Percentiles rank a stretch among this genome's conserved stretches.
phyloP scores from a whole-genome alignment of 2,888 invertebrate genomes.

The Prosapia bicincta region DNA sequence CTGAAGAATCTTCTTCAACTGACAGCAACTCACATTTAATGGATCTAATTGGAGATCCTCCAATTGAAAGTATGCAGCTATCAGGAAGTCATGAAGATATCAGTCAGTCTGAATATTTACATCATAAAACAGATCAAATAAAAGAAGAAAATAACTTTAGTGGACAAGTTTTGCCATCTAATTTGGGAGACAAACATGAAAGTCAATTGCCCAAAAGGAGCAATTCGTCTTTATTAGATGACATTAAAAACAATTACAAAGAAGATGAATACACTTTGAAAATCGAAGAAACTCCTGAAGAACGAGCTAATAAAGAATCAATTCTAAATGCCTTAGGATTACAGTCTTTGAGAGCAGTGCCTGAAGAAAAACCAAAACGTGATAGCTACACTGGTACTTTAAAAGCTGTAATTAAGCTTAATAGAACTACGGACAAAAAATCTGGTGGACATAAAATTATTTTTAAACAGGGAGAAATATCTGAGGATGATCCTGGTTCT shows the following conservation, averaged over 20 bases:
- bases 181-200: not conserved
- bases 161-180: not conserved
- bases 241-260: not conserved
- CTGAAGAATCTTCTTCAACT: slow-evolving; percentile 19
- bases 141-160: not conserved
- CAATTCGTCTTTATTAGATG: not conserved
- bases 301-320: slow-evolving; percentile 65
- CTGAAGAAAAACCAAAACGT: slow-evolving; percentile 32
- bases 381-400: slow-evolving; percentile 71
- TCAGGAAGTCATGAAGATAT: not conserved
- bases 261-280: not conserved
- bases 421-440: slow-evolving; percentile 57
- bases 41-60: not conserved
- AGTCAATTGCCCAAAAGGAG: not conserved
- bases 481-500: slow-evolving; percentile 38
- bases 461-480: slow-evolving; percentile 47
- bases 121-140: not conserved
- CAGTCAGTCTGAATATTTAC: not conserved
- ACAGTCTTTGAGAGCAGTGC: slow-evolving; percentile 65
- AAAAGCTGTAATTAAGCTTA: slow-evolving; percentile 78
- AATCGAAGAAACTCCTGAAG: slow-evolving; percentile 55
- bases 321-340: slow-evolving; percentile 71
- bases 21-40: slow-evolving; percentile 17
- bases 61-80: not conserved
- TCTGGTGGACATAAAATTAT: slow-evolving; percentile 45